Conservation (phyloP, 2,113 vertebrate genomes). For the Podiceps cristatus region DNA sequence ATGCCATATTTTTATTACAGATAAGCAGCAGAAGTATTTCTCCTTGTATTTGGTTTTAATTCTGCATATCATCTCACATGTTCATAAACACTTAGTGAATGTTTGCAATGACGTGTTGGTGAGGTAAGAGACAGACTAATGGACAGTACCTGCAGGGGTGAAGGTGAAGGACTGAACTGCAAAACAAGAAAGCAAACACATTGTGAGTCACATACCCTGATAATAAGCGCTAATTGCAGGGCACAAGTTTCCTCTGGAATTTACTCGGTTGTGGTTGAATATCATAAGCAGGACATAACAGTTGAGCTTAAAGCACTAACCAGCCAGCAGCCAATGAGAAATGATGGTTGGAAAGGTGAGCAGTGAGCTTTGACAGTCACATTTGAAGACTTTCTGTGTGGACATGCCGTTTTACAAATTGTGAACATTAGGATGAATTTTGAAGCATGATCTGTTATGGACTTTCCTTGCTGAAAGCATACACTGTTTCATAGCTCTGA, state of each 20-base stretch:
- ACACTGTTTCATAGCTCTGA: neutral
- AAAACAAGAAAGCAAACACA: slow-evolving; percentile 93
- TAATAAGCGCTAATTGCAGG: neutral
- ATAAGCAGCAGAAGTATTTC: neutral
- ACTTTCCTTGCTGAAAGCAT: slow-evolving; percentile 22
- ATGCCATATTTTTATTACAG: neutral
- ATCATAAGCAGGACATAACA: slow-evolving; percentile 26
- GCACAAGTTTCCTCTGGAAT: neutral
- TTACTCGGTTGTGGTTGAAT: neutral
- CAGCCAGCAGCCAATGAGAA: slow-evolving; percentile 75
- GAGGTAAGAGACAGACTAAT: slow-evolving; percentile 83
- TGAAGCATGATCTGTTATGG: slow-evolving; percentile 1
- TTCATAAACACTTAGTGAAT: slow-evolving; percentile 5
- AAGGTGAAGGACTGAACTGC: slow-evolving; percentile 92
- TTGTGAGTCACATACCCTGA: slow-evolving; percentile 80
- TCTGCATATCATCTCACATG: neutral
- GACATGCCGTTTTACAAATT: neutral
- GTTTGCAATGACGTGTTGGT: slow-evolving; percentile 16
- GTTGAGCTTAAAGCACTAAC: slow-evolving; percentile 64
- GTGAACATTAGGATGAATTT: neutral
- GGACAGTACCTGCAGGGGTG: slow-evolving; percentile 91
- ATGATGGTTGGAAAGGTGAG: slow-evolving; percentile 19
- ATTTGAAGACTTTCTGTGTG: neutral
- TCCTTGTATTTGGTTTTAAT: neutral
- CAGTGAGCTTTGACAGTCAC: neutral